Evolutionary conservation across 1,140 invertebrate species (phyloP).

Genomic region (Physella acuta): DNA sequence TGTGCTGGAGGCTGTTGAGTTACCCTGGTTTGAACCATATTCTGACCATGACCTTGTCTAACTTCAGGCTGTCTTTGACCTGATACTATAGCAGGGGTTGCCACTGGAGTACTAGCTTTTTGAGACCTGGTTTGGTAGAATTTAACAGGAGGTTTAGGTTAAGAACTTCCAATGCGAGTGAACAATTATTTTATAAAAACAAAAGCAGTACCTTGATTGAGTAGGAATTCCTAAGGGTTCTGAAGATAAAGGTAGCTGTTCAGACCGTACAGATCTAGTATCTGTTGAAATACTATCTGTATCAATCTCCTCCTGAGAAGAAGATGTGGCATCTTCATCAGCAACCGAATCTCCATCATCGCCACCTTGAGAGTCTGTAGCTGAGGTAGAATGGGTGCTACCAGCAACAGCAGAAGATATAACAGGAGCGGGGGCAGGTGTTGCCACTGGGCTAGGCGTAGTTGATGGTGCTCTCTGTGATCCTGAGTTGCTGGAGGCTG

Average conservation of each 20-base stretch:
- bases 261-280: not conserved
- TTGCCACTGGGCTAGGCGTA: slow-evolving; percentile 14
- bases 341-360: slow-evolving; percentile 8
- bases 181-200: too few relatives aligned
- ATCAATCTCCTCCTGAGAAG: slow-evolving; percentile 15
- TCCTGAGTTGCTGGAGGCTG: not conserved
- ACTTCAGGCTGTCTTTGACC: not conserved
- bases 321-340: slow-evolving; percentile 19
- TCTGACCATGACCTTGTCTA: not conserved
- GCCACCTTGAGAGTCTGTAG: not conserved
- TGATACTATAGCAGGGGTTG: not conserved
- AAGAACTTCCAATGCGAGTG: too few relatives aligned
- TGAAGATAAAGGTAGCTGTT: not conserved
- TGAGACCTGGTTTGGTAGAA: not conserved
- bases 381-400: not conserved
- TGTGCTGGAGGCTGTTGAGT: not conserved
- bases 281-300: slow-evolving; percentile 1
- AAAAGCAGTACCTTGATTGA: slow-evolving; percentile 10
- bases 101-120: not conserved
- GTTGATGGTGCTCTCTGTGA: not conserved
- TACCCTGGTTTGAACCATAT: not conserved
- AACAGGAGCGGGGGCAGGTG: slow-evolving; percentile 3
- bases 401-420: not conserved
- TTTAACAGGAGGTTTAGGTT: too few relatives aligned
- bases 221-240: not conserved